Percentiles rank a stretch among this genome's conserved stretches.
Evolutionary conservation across 2,113 vertebrate genomes (phyloP).

Genomic region (Bos taurus): DNA sequence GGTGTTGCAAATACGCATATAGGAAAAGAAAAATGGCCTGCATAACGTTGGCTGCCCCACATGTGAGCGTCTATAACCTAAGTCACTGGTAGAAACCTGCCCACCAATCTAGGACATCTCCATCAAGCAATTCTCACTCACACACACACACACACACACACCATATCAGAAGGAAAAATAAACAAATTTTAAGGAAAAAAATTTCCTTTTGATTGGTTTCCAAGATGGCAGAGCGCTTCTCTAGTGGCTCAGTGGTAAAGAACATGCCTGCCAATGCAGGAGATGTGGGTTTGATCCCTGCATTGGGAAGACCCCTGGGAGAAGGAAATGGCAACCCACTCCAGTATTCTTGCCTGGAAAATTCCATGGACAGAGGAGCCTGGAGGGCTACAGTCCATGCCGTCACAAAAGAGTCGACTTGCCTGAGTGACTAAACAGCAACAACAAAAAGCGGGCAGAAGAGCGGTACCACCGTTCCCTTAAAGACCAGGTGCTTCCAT

Average conservation of each 20-base stretch:
- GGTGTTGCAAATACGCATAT: background rate
- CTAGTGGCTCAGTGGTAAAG: background rate
- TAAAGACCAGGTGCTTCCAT: background rate
- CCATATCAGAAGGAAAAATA: background rate
- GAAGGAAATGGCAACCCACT: background rate
- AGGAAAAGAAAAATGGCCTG: background rate
- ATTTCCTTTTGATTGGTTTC: slow-evolving; percentile 34
- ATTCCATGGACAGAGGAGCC: background rate
- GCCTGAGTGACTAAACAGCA: background rate
- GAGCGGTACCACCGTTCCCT: background rate
- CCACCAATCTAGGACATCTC: background rate
- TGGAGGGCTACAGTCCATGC: background rate
- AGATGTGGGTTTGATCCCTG: background rate
- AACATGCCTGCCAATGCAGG: background rate
- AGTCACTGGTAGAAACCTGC: background rate
- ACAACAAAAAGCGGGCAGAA: background rate
- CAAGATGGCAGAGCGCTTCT: background rate
- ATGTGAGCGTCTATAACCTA: background rate
- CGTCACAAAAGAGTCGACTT: background rate
- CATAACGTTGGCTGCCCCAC: background rate
- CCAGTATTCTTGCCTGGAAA: background rate
- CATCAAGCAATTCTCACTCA: background rate
- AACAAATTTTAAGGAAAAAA: background rate
- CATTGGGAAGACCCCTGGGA: background rate
- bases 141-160: background rate